Evolutionary conservation across 1,140 invertebrate species (phyloP).

Genomic region (Drosophila paulistorum): DNA sequence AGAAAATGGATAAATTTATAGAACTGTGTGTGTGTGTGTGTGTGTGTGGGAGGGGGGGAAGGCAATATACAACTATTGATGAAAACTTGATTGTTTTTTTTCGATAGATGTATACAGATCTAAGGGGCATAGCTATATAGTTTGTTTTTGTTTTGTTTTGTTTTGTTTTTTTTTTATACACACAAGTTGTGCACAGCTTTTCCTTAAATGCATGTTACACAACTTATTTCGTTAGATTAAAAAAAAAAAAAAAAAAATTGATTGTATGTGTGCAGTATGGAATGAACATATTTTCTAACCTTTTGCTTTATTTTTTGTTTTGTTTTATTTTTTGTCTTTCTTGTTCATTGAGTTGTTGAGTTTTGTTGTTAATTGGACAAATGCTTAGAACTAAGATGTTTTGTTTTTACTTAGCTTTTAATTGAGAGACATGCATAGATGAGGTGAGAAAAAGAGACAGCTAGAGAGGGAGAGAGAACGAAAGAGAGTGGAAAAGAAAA

Average conservation of each 20-base stretch:
- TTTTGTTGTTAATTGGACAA: conserved; percentile 45
- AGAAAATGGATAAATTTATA: conserved; percentile 13
- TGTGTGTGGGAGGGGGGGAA: too few species aligned
- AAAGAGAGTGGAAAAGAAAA: conserved; percentile 2
- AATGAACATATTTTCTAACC: background rate
- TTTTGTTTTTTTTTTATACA: background rate
- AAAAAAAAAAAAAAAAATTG: background rate
- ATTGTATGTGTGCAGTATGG: background rate
- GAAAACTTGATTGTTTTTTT: background rate
- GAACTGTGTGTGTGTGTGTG: too few species aligned
- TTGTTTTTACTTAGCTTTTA: conserved; percentile 57
- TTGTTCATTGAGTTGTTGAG: too few species aligned
- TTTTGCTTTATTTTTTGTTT: background rate
- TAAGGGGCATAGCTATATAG: too few species aligned
- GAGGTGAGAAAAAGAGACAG: conserved; percentile 24
- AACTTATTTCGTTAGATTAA: background rate
- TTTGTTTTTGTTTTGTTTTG: too few species aligned
- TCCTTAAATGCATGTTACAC: background rate
- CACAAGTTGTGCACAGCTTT: background rate
- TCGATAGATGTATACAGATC: too few species aligned
- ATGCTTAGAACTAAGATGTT: conserved; percentile 56
- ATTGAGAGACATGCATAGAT: conserved; percentile 40
- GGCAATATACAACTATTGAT: conserved; percentile 12
- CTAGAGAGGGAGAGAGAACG: conserved; percentile 32
- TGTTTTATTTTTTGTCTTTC: background rate